phyloP scores from a whole-genome alignment of 1,140 invertebrate species.

The Bombyx mori region DNA sequence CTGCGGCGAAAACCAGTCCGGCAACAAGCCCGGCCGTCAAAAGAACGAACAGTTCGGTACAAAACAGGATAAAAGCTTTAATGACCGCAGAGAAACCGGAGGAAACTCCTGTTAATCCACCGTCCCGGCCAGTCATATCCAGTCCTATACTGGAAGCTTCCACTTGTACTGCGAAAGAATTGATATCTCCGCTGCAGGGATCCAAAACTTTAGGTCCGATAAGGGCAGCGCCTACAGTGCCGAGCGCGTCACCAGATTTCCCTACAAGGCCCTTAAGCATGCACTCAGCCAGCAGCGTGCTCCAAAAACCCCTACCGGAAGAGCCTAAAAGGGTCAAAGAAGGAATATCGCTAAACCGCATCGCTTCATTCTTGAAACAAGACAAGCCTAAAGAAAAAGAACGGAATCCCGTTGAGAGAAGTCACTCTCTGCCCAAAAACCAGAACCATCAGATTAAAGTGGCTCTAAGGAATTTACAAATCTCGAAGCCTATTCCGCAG shows the following conservation, averaged over 20 bases:
- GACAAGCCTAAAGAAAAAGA: constrained; percentile 73
- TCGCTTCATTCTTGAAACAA: constrained; percentile 81
- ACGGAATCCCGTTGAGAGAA: constrained; percentile 70
- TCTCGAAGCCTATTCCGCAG: constrained; percentile 85
- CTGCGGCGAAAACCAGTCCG: constrained; percentile 32
- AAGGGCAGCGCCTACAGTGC: constrained; percentile 71
- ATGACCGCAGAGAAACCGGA: constrained; percentile 67
- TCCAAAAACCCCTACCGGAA: constrained; percentile 54
- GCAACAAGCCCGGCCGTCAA: constrained; percentile 53
- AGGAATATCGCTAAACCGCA: constrained; percentile 76
- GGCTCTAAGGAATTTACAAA: constrained; percentile 80
- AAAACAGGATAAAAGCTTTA: constrained; percentile 58
- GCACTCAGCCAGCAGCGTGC: constrained; percentile 59
- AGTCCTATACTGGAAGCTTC: constrained; percentile 84
- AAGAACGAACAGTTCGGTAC: constrained; percentile 55
- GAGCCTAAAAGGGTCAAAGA: constrained; percentile 71
- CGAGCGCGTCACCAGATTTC: constrained; percentile 43
- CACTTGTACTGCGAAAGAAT: constrained; percentile 81
- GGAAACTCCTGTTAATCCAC: constrained; percentile 48
- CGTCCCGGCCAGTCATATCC: constrained; percentile 81
- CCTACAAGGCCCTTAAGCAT: constrained; percentile 69
- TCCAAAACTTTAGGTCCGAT: constrained; percentile 69
- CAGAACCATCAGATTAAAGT: constrained; percentile 74
- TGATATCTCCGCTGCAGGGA: constrained; percentile 72
- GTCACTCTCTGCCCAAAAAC: constrained; percentile 73